Evolutionary conservation across 1,140 invertebrate species (phyloP).

Genomic region (Microplitis demolitor): DNA sequence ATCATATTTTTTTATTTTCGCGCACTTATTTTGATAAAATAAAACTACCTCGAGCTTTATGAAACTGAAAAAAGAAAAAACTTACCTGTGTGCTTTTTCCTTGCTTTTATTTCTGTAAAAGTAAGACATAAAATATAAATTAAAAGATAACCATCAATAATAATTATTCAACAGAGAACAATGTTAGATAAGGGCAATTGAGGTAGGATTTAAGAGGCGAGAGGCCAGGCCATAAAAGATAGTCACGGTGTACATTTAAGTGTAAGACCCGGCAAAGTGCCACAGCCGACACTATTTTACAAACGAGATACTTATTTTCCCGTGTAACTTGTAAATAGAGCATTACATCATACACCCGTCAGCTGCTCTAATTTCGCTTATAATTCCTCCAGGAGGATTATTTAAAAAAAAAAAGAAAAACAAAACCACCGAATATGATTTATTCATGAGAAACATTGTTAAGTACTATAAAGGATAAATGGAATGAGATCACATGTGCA

Average conservation of each 20-base stretch:
- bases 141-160: not conserved
- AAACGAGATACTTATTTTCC: not conserved
- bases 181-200: constrained; percentile 8
- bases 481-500: no score
- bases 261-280: not conserved
- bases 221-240: not conserved
- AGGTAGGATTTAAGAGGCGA: not conserved
- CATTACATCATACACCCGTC: constrained; percentile 7
- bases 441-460: no score
- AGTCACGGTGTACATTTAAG: not conserved
- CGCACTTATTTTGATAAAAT: no score
- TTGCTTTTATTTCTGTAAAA: constrained; percentile 73
- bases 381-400: not conserved
- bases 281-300: not conserved
- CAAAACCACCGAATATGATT: no score
- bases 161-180: not conserved
- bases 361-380: not conserved
- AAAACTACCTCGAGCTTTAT: no score
- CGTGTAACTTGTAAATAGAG: constrained; percentile 7
- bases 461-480: no score
- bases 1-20: no score
- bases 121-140: constrained; percentile 46
- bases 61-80: not conserved
- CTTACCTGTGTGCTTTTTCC: constrained; percentile 73
- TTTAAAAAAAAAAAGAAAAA: no score